Percentiles rank a stretch among this genome's conserved stretches.
These are phyloP conservation scores for Diorhabda carinulata DNA, from an alignment of 1,140 invertebrate species.

Conservation along the genomic window DNA sequence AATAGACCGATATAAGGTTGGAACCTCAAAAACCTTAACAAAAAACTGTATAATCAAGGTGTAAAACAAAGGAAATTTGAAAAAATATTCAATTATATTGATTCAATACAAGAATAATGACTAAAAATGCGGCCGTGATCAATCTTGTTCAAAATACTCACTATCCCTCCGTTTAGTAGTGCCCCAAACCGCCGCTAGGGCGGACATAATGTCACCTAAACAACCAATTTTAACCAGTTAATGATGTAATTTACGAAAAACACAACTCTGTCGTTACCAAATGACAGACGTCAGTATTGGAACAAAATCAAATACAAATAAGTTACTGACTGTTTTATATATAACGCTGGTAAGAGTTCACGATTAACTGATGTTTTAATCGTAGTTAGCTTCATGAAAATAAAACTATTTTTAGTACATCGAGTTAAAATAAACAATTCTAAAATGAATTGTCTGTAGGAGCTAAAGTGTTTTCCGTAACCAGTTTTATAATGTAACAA, in stretches of 20 bases:
- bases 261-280: background rate
- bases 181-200: conserved; percentile 38
- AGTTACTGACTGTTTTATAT: too few relatives aligned
- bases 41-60: too few relatives aligned
- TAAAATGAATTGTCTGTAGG: background rate
- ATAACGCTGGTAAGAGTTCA: conserved; percentile 29
- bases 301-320: too few relatives aligned
- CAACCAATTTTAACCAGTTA: conserved; percentile 39
- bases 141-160: conserved; percentile 25
- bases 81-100: too few relatives aligned
- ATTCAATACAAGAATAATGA: too few relatives aligned
- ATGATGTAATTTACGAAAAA: background rate
- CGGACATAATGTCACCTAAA: conserved; percentile 42
- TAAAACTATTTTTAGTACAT: conserved; percentile 34
- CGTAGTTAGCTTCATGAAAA: conserved; percentile 20
- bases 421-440: conserved; percentile 10
- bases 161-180: conserved; percentile 42
- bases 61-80: too few relatives aligned
- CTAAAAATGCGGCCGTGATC: too few relatives aligned
- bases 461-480: too few relatives aligned
- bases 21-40: too few relatives aligned
- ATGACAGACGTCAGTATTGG: too few relatives aligned
- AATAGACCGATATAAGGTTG: too few relatives aligned
- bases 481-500: too few relatives aligned
- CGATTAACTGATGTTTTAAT: conserved; percentile 34